Base-by-base conservation (phyloP, 2,888 invertebrate species). In the Xylocampa areola region DNA sequence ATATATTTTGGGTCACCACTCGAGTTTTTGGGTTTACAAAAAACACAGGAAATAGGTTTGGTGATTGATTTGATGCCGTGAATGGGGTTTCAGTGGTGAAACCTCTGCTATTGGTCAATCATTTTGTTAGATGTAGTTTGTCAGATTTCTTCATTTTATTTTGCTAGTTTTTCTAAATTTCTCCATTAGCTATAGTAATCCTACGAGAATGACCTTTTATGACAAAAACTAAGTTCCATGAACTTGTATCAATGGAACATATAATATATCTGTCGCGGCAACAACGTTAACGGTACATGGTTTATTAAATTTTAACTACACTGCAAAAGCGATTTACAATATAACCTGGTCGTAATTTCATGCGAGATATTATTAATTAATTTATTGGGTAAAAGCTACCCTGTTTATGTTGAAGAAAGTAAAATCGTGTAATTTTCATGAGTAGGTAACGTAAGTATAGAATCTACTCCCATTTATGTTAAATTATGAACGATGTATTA, bases 301-400 rank as follows among this genome's bases (percentile, higher is more conserved):
- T 70, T 59, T 36, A 68, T 65, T 65, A 54, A 59, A 70, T 59
- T 59, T 47, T 32, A 44, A 50, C 11, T 37, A 51, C 25, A 45
- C 36, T 19, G 35, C 44, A 17, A 23, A 7, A 45, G 27, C 40
- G 37, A 60, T 47, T 55, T 53, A 48, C 33, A 36, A 35, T 30
- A 69, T 54, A 33, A 49, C 44, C 21, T 27, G 27, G 27, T 10
- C 19, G 25, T 54, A 43, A 65, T 60, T 21, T 21, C 25, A 55
- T 55, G 39, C 29, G 30, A 44, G 36, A 52, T 33, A 65, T 65
- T 44, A 41, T 33, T 36, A 37, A 32, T 48, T 41, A 30, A 19
- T 59, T 53, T 30, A 48, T 32, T 33, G 29, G 8, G 7, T 17
- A 48, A 32, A 44, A 37, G 14, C 19, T 44, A 30, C 16, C 1